Percentiles rank a stretch among this genome's conserved stretches.
phyloP scores from a whole-genome alignment of 2,888 invertebrate species.

The Mactromeris polynyma region DNA sequence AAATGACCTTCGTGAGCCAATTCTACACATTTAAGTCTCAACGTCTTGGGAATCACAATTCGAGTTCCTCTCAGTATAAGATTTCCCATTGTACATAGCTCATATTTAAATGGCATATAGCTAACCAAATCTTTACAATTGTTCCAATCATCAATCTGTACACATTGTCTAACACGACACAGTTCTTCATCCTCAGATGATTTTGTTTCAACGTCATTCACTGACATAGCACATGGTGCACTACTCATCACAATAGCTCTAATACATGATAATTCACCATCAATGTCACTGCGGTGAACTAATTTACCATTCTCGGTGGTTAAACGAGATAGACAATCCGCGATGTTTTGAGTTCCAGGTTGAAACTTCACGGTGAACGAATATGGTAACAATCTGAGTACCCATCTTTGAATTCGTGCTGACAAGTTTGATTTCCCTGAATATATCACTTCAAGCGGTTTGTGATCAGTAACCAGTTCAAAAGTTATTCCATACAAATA shows the following conservation, averaged over 20 bases:
- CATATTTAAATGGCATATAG: not conserved
- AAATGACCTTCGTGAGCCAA: not conserved
- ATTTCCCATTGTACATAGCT: constrained; percentile 28
- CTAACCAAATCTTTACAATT: not conserved
- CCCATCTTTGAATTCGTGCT: constrained; percentile 69
- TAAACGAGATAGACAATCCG: constrained; percentile 55
- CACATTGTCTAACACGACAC: constrained; percentile 18
- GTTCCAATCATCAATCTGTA: not conserved
- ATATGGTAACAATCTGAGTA: constrained; percentile 72
- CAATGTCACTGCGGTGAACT: constrained; percentile 9
- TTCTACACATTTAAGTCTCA: not conserved
- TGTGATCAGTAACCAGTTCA: not conserved
- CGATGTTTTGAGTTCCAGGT: constrained; percentile 51
- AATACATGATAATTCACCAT: constrained; percentile 41
- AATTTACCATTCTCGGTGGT: not conserved
- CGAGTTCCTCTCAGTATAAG: not conserved
- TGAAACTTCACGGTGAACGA: constrained; percentile 52
- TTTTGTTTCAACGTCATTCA: constrained; percentile 56
- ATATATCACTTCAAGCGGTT: not conserved
- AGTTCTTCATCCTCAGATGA: constrained; percentile 59
- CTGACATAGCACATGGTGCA: constrained; percentile 54
- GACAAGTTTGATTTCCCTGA: not conserved
- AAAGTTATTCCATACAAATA: not conserved
- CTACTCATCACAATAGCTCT: too few species aligned
- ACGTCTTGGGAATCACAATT: not conserved